Percentiles rank a stretch among this genome's conserved stretches.
These are phyloP conservation scores for Phalloptychus januarius DNA, from an alignment of 2,797 vertebrate genomes.

Conservation along the genomic window DNA sequence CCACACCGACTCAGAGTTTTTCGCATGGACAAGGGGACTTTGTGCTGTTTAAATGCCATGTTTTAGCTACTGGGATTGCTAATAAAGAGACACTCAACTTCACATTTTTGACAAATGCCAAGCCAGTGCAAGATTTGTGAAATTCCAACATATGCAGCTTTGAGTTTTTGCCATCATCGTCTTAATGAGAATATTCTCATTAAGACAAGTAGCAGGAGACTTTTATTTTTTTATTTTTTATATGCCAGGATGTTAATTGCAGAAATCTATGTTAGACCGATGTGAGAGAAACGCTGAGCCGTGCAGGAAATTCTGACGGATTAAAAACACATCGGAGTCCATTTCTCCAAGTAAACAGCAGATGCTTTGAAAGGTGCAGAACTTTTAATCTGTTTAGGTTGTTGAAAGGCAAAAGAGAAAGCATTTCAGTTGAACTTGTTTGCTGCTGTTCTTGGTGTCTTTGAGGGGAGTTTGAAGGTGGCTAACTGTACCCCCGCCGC, in stretches of 20 bases:
- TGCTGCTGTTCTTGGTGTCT: conserved; percentile 47
- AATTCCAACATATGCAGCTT: conserved; percentile 21
- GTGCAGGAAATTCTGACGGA: conserved; percentile 14
- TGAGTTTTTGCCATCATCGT: conserved; percentile 24
- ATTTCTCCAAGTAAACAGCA: conserved; percentile 24
- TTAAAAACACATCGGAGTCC: conserved; percentile 9
- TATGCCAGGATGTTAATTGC: conserved; percentile 34
- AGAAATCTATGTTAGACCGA: conserved; percentile 33
- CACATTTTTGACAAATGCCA: conserved; percentile 21
- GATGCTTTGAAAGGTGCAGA: conserved; percentile 27
- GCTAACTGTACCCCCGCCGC: conserved; percentile 43
- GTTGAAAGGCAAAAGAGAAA: conserved; percentile 28
- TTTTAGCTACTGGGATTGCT: conserved; percentile 37
- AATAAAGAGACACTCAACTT: conserved; percentile 29
- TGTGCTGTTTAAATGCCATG: not conserved
- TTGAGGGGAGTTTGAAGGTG: conserved; percentile 71
- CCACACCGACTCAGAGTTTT: not conserved
- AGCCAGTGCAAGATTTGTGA: conserved; percentile 17
- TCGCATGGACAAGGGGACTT: conserved; percentile 16
- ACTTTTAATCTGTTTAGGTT: conserved; percentile 14
- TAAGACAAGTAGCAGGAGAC: conserved; percentile 9
- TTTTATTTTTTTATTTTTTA: not conserved
- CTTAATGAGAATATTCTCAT: conserved; percentile 46
- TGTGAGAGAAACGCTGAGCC: conserved; percentile 31
- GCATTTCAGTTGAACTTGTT: conserved; percentile 19